Evolutionary conservation across 2,797 vertebrate species (phyloP).

Genomic region (Cyprinella venusta): DNA sequence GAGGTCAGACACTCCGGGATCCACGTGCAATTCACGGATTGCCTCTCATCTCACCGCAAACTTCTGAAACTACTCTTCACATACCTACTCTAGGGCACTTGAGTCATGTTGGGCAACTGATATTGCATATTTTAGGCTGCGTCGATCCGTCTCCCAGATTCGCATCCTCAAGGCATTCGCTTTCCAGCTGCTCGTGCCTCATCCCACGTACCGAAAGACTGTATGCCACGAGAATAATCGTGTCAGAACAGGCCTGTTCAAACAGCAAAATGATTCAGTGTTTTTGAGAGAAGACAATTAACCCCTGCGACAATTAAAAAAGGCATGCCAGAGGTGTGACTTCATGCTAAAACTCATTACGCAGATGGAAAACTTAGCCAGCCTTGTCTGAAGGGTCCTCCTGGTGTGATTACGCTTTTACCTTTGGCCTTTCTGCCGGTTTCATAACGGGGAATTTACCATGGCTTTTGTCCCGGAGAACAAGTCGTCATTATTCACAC

Average conservation of each 20-base stretch:
- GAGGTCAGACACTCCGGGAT: slow-evolving; percentile 79
- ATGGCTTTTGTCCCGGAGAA: slow-evolving; percentile 6
- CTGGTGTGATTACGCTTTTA: neutral
- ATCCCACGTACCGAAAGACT: slow-evolving; percentile 17
- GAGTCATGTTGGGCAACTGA: neutral
- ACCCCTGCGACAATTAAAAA: slow-evolving; percentile 40
- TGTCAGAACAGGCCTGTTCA: slow-evolving; percentile 46
- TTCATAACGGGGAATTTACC: slow-evolving; percentile 28
- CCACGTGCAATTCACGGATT: slow-evolving; percentile 82
- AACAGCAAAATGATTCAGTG: slow-evolving; percentile 30
- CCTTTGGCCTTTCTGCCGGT: slow-evolving; percentile 8
- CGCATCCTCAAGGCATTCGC: slow-evolving; percentile 9
- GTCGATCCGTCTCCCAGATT: neutral
- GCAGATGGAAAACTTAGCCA: neutral
- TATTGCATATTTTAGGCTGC: slow-evolving; percentile 2
- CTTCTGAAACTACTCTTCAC: neutral
- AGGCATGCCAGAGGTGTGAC: neutral
- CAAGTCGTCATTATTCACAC: slow-evolving; percentile 19
- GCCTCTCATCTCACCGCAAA: slow-evolving; percentile 20
- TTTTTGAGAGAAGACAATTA: slow-evolving; percentile 41
- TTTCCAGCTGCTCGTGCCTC: neutral
- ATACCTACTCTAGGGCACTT: neutral
- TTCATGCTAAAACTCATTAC: neutral
- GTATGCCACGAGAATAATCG: slow-evolving; percentile 19
- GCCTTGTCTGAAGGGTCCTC: slow-evolving; percentile 29